A percentile compares a stretch with the other conserved stretches of the same genome.
Conservation (phyloP, 2,888 invertebrate genomes). For the Heliconius aoede region DNA sequence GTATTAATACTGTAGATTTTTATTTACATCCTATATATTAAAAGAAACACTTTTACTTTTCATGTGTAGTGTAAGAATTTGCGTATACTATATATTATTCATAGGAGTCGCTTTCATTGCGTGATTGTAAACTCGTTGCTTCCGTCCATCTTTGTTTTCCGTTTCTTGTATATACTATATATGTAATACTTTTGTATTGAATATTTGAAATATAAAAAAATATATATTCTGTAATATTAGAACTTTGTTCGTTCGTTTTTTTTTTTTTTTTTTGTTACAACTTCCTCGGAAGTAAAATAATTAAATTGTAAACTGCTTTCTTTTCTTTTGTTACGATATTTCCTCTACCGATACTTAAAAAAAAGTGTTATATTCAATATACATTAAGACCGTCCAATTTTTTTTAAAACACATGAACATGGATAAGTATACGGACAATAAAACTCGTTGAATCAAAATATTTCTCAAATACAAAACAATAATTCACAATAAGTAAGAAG, state of each 20-base stretch:
- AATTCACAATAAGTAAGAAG: not conserved
- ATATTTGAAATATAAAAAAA: slow-evolving; percentile 6
- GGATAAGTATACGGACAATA: too few relatives aligned
- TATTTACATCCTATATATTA: slow-evolving; percentile 8
- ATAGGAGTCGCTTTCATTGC: slow-evolving; percentile 36
- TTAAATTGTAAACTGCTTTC: too few relatives aligned
- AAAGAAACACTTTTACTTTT: slow-evolving; percentile 33
- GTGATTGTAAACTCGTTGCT: slow-evolving; percentile 33
- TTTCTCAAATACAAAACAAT: not conserved
- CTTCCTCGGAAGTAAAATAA: not conserved
- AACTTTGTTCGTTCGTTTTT: not conserved
- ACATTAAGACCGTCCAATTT: too few relatives aligned
- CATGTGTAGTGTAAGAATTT: slow-evolving; percentile 20
- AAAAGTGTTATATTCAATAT: too few relatives aligned
- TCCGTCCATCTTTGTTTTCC: slow-evolving; percentile 36
- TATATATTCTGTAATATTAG: slow-evolving; percentile 1
- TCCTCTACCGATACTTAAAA: too few relatives aligned
- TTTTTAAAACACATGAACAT: too few relatives aligned
- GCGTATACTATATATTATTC: slow-evolving; percentile 35
- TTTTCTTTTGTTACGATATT: too few relatives aligned
- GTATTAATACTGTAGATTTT: not conserved
- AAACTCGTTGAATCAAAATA: not conserved
- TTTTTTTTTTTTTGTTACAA: not conserved
- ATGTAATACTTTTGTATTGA: slow-evolving; percentile 2
- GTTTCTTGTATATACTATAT: slow-evolving; percentile 17